These are phyloP conservation scores for Diadegma fenestrale DNA, from an alignment of 2,888 invertebrate genomes.

Conservation along the genomic window DNA sequence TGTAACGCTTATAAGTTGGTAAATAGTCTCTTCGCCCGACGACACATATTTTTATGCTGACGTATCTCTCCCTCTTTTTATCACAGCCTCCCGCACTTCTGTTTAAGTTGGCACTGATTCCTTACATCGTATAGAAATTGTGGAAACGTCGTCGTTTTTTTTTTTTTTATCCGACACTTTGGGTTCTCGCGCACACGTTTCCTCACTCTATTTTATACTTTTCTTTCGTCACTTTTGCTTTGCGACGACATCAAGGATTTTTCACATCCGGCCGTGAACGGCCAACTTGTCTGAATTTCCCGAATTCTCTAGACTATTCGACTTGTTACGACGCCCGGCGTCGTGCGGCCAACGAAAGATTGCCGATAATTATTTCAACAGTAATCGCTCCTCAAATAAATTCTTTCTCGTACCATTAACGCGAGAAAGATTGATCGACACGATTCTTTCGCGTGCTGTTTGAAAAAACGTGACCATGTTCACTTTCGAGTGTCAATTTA, in stretches of 20 bases:
- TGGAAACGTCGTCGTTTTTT: conserved; percentile 29
- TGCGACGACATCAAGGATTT: conserved; percentile 33
- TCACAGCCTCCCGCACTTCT: conserved; percentile 2
- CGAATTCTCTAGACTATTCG: conserved; percentile 4
- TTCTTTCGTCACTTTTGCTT: conserved; percentile 26
- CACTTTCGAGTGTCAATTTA: neutral
- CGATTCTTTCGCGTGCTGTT: neutral
- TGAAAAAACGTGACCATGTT: neutral
- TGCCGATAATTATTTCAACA: conserved; percentile 9
- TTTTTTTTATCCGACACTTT: conserved; percentile 26
- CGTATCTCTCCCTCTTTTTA: conserved; percentile 9
- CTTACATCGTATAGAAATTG: conserved; percentile 50
- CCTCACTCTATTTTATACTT: conserved; percentile 19
- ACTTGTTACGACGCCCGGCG: conserved; percentile 13
- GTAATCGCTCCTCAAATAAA: neutral
- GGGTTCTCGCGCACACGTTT: conserved; percentile 19
- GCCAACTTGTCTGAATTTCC: conserved; percentile 52
- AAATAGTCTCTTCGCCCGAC: conserved; percentile 55
- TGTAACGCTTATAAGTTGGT: conserved; percentile 56
- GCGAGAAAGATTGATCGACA: neutral
- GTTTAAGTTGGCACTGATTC: conserved; percentile 52
- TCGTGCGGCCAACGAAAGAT: conserved; percentile 7
- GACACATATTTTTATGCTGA: conserved; percentile 54
- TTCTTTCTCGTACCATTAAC: neutral
- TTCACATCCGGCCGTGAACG: conserved; percentile 52